Percentiles rank a stretch among this genome's conserved stretches.
Conservation (phyloP, 2,113 vertebrate species). For the Trogon surrucura region DNA sequence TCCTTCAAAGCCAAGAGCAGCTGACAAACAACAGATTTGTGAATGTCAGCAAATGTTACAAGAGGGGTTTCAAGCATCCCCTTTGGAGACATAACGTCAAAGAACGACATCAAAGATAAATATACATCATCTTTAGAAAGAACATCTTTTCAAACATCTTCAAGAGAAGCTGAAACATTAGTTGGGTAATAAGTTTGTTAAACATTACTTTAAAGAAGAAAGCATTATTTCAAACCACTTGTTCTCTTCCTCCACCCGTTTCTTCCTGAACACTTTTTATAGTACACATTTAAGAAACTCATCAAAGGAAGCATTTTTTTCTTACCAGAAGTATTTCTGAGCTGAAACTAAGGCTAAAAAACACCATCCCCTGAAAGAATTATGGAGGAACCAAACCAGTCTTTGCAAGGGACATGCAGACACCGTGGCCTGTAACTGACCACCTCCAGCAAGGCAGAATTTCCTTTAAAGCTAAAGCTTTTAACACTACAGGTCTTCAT, state of each 20-base stretch:
- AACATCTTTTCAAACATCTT: not conserved
- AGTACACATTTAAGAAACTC: not conserved
- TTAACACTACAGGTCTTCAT: not conserved
- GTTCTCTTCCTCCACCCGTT: not conserved
- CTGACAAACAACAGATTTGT: slow-evolving; percentile 10
- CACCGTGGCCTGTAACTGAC: not conserved
- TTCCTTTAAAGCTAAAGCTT: not conserved
- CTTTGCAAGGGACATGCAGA: not conserved
- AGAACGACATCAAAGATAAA: not conserved
- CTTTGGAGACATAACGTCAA: not conserved
- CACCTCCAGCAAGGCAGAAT: not conserved
- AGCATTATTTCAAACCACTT: not conserved
- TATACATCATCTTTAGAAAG: not conserved
- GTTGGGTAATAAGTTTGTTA: not conserved
- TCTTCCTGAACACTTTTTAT: not conserved
- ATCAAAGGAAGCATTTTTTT: not conserved
- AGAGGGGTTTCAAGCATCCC: not conserved
- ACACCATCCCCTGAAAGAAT: not conserved
- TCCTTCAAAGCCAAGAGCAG: not conserved
- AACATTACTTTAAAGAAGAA: not conserved
- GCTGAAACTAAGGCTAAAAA: not conserved
- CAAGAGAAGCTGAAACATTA: not conserved
- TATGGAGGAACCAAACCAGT: not conserved
- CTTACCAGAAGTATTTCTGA: not conserved
- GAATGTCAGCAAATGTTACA: slow-evolving; percentile 18